Evolutionary conservation across 2,888 invertebrate species (phyloP).

Genomic region (Corbicula japonica): DNA sequence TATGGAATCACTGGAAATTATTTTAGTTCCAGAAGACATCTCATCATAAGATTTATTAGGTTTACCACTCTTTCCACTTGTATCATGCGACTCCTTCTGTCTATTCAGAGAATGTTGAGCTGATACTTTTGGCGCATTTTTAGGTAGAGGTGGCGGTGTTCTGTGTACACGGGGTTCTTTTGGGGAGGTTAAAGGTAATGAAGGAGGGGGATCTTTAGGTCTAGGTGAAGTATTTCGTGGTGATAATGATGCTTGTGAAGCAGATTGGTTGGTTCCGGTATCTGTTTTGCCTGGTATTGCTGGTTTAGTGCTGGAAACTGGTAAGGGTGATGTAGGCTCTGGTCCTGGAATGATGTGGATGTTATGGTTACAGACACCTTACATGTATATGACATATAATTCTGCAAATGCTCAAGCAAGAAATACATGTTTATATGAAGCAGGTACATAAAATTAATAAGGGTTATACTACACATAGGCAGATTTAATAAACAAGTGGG

Average conservation of each 20-base stretch:
- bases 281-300: constrained; percentile 13
- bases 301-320: constrained; percentile 23
- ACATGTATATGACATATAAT: no score
- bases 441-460: no score
- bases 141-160: constrained; percentile 65
- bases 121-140: constrained; percentile 55
- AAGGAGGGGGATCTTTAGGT: constrained; percentile 55
- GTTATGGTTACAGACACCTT: no score
- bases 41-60: no score
- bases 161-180: constrained; percentile 18
- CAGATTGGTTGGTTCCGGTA: background rate
- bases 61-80: background rate
- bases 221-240: constrained; percentile 16
- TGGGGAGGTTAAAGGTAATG: constrained; percentile 51
- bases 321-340: constrained; percentile 1
- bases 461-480: no score
- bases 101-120: constrained; percentile 7
- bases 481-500: no score
- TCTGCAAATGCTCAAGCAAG: no score
- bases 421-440: no score
- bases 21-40: no score
- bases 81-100: background rate
- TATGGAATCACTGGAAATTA: no score
- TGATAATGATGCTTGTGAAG: constrained; percentile 22
- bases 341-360: constrained; percentile 9